Evolutionary conservation across 1,140 invertebrate genomes (phyloP), one percentile per base, ranked within the genome.

Genomic region (Drosophila oshimai): DNA sequence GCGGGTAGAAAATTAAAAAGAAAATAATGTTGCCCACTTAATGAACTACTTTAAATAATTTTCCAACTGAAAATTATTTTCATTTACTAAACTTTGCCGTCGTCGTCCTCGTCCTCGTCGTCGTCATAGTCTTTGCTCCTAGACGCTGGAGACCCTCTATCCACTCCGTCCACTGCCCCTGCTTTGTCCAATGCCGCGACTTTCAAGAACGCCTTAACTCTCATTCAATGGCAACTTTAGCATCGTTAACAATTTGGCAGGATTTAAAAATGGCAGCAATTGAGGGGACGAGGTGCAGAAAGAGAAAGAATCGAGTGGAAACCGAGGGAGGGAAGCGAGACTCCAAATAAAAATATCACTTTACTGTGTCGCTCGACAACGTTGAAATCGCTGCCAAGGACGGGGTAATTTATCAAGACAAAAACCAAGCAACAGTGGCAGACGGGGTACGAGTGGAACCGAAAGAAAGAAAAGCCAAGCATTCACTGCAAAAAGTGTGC

Each of bases 1-100:
- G 28, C 13, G 37, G 20, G 2, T 20, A 15, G 10, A 6, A 39
- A 39, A 26, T 13, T 29, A 18, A 28, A 22, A 37, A 51, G 12
- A 26, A 65, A 65, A 50, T 37, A 61, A 64, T 58, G 36, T 61
- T 64, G 22, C 67, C 60, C 80, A 87, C 71, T 86, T 86, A 86
- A 86, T 86, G 80, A 86, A 87, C 81, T 86, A 76, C 80, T 87
- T 86, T 86, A 86, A 86, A 86, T 86, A 86, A 86, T 86, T 86
- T 75, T 75, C 60, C 80, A 75, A 75, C 58, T 75, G 80, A 72
- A 86, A 86, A 84, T 84, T 75, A 84, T 84, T 84, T 86, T 76
- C 80, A 80, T 86, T 86, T 87, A 86, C 65, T 80, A 86, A 86
- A 86, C 71, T 84, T 84, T 84, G 71, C 33, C 72, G 65, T 33